Conservation (phyloP, 2,797 vertebrate species). For the Myioborus melanocephalus region DNA sequence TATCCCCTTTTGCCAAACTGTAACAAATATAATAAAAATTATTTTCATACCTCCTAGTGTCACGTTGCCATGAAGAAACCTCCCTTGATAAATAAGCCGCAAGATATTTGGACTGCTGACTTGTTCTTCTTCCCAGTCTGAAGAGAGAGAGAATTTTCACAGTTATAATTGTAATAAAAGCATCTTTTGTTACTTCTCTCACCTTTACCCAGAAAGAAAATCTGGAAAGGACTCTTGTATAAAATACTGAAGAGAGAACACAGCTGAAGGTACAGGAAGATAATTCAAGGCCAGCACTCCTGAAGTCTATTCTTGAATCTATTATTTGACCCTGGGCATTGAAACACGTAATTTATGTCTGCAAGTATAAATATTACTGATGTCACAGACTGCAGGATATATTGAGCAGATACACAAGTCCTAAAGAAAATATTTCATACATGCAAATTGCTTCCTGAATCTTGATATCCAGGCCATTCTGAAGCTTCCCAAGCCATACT, state of each 20-base stretch:
- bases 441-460: not conserved
- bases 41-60: slow-evolving; percentile 91
- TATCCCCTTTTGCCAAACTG: not conserved
- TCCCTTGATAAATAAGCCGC: slow-evolving; percentile 97
- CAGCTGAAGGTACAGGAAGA: not conserved
- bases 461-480: not conserved
- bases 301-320: not conserved
- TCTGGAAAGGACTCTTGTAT: not conserved
- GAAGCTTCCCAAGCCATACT: not conserved
- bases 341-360: not conserved
- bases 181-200: not conserved
- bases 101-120: slow-evolving; percentile 98
- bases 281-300: not conserved
- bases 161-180: not conserved
- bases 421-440: not conserved
- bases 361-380: not conserved
- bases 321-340: not conserved
- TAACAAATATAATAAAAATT: not conserved
- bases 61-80: slow-evolving; percentile 97
- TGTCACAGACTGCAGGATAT: not conserved
- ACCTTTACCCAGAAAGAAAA: not conserved
- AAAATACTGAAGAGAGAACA: not conserved
- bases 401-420: not conserved
- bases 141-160: slow-evolving; percentile 53
- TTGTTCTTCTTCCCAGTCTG: slow-evolving; percentile 98